Evolutionary conservation across 2,797 vertebrate species (phyloP).

Genomic region (Alcedo quadribrachys): DNA sequence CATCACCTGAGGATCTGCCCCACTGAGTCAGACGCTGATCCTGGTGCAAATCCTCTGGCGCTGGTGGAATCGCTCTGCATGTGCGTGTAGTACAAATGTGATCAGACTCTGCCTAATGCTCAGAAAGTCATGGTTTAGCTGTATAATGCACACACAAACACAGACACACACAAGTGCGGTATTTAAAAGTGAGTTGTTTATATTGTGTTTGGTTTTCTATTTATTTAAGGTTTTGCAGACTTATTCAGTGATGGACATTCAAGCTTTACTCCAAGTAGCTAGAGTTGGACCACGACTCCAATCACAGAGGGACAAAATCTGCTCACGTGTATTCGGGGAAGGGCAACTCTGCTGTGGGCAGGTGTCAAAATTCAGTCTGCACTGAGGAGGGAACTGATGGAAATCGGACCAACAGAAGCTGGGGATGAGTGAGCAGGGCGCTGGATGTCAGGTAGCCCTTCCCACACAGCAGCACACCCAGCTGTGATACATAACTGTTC

Average conservation of each 20-base stretch:
- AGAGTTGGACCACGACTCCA: not conserved
- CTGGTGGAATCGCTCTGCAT: not conserved
- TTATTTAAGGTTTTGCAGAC: conserved; percentile 43
- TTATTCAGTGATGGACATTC: conserved; percentile 13
- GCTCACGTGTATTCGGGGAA: not conserved
- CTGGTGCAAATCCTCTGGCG: not conserved
- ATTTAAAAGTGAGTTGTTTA: conserved; percentile 28
- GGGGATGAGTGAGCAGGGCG: fast-evolving
- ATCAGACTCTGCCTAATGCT: conserved; percentile 17
- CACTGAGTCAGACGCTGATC: not conserved
- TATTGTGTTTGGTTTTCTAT: conserved; percentile 46
- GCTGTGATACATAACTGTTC: not conserved
- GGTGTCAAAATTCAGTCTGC: not conserved
- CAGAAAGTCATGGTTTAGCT: not conserved
- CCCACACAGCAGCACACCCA: not conserved
- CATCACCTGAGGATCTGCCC: not conserved
- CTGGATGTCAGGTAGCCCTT: not conserved
- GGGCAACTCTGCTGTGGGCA: not conserved
- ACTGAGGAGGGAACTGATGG: not conserved
- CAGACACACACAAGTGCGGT: not conserved
- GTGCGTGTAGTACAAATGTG: conserved; percentile 2
- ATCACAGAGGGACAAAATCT: not conserved
- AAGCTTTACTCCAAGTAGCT: conserved; percentile 6
- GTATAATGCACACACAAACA: not conserved
- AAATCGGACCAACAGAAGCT: not conserved